Base-by-base conservation (phyloP, 2,797 vertebrate genomes). In the Ispidina picta region DNA sequence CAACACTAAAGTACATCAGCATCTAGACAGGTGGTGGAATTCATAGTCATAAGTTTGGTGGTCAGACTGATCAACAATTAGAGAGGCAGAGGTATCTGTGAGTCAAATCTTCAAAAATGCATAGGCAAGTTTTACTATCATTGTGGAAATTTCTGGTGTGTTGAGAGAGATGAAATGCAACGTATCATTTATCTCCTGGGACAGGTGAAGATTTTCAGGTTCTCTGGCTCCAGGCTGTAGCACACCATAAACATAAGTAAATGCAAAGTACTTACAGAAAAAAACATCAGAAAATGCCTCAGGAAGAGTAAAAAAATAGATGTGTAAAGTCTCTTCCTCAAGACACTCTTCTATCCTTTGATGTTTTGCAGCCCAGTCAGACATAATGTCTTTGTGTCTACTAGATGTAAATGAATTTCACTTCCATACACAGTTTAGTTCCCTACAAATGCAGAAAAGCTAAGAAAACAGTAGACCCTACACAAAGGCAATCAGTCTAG, bases 1-100 rank as follows among this genome's bases (percentile, higher is more conserved):
- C 21, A 62, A 25, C 3, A 12, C 8, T 21, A 1, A 55, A 56
- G 35, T 63, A 28, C 29, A 26, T 37, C 39, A 63, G 16, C 18
- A 51, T 8, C 26, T 48, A 73, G 29, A 20, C 17, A 52, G 21
- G 35, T 71, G 41, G 19, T 41, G 35, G 25, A 63, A 35, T 83
- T 85, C 12, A 17, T 28, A 59, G n/a, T 8, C 12, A 1, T 54
- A 65, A 35, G 1, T 51, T 48, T 51, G 13, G 17, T 62, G 21
- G 16, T 39, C 44, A 63, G 16, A 46, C 41, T 48, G 31, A 15
- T 59, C n/a, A 73, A 49, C 0, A 0, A 2, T 55, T 77, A 54
- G 33, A 51, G 12, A 20, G 13, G n/a, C 35, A 48, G 7, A 31
- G 5, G 2, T 21, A 22, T 35, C 15, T 68, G 15, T 3, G 6